Base-by-base conservation (phyloP, 2,113 vertebrate species). In the Hepsetus odoe region DNA sequence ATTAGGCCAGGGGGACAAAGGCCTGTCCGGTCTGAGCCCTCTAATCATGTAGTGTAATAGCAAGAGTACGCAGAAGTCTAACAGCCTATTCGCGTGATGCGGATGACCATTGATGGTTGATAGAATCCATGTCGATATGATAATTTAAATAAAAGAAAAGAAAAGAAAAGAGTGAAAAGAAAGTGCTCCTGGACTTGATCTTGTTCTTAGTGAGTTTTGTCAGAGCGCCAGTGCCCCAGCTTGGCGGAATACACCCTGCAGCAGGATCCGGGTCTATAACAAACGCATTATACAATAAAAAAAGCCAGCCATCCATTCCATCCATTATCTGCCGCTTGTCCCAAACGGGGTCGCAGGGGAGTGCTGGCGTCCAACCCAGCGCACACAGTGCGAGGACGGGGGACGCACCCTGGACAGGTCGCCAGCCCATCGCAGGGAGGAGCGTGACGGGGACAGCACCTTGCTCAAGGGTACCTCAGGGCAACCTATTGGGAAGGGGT, bases 81-180 rank as follows among this genome's bases (percentile, higher is more conserved):
- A 79, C 58, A 72, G 58, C 16, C 4, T 8, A 64, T 53, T 55
- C 32, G 35, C 51, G n/a, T 71, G 56, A 79, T 64, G n/a, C n/a
- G 68, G 46, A 72, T 64, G 58, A n/a, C 22, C 59, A 64, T 72
- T 51, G 3, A 62, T 72, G 53, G 61, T 35, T 20, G 2, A 24
- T 26, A 18, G n/a, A 69, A 58, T n/a, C 53, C 35, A 55, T 55
- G 65, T 72, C 22, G 55, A 72, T 64, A 72, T 40, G 58, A 42
- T 11, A 55, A 14, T 30, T 72, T 53, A 53, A 24, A 53, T 2
- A 5, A 22, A 53, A 38, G 22, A 11, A 20, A 46, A 24, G 16
- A 30, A 30, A 72, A 56, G 40, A 12, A 32, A 42, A 32, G 38
- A n/a, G n/a, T n/a, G n/a, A n/a, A n/a, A n/a, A n/a, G n/a, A n/a